Base-by-base conservation (phyloP, 2,888 invertebrate genomes). In the Tortricodes alternella region DNA sequence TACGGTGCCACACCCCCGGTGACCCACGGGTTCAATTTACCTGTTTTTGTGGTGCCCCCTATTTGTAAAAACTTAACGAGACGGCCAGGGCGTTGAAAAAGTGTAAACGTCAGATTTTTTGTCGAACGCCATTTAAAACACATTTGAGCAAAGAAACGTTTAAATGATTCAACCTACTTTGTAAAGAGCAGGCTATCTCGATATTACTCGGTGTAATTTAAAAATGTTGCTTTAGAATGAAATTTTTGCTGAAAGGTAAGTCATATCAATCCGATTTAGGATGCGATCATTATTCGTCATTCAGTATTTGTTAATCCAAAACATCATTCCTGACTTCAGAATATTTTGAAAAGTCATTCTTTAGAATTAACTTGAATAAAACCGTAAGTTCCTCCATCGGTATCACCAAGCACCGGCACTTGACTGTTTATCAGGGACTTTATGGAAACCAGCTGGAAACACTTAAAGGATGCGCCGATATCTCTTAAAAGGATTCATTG, bases 381-480 rank as follows among this genome's bases (percentile, higher is more conserved):
- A 48, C 37, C 13, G 18, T 24, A 24, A 21, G 41, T 53, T 39
- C 24, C 16, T 44, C 21, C 38, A 53, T 23, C 32, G 27, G 38
- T 38, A 37, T 44, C 46, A 18, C 46, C 16, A 37, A 29, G 24
- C 24, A 27, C 48, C 41, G 38, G 46, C 46, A 41, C 48, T 48
- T 24, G 34, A 41, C 35, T 39, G 46, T 39, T 55, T 55, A 56
- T 86, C 88, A 75, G 68, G 58, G 70, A 70, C 73, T 79, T 83
- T 85, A 85, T 85, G 83, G 80, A 74, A 80, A 84, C 74, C 74
- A 81, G 80, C 68, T 71, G 68, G 69, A 67, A 67, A 79, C 80
- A 85, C 85, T 87, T 82, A 78, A 75, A 78, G 73, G 74, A 72
- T 64, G 68, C 64, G 62, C 66, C 72, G 79, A 77, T 84, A 79